Evolutionary conservation across 2,113 vertebrate species (phyloP).

Genomic region (Piprites chloris): DNA sequence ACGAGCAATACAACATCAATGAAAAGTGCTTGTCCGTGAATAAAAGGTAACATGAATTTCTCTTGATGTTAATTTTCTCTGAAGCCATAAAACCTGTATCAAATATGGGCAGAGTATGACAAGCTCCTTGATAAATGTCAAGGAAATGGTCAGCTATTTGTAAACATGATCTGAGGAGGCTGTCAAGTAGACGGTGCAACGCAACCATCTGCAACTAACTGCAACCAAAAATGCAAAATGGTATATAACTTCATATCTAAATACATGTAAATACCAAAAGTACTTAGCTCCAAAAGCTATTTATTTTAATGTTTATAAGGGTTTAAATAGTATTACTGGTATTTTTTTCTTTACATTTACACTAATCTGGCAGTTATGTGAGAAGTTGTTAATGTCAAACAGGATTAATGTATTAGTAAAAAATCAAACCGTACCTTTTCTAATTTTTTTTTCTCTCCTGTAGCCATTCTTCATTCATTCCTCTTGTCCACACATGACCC

Average conservation of each 20-base stretch:
- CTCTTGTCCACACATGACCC: background rate
- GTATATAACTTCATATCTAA: rapidly evolving
- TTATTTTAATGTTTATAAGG: background rate
- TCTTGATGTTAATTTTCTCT: background rate
- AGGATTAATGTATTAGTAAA: background rate
- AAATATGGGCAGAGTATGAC: background rate
- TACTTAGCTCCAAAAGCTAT: background rate
- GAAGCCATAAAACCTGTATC: background rate
- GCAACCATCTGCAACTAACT: no score
- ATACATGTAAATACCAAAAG: background rate
- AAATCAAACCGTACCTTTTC: rapidly evolving
- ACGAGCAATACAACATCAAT: background rate
- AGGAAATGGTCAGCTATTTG: background rate
- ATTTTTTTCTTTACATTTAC: background rate
- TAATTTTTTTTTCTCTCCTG: background rate
- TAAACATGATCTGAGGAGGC: background rate
- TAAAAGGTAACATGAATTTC: background rate
- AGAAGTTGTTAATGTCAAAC: background rate
- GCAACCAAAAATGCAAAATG: background rate
- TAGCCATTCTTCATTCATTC: background rate
- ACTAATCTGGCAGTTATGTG: background rate
- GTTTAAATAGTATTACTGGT: background rate
- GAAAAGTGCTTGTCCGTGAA: background rate
- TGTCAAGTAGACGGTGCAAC: background rate
- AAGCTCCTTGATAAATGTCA: background rate